Evolutionary conservation across 2,113 vertebrate genomes (phyloP), one percentile per base, ranked within the genome.

Genomic region (Formicarius rufipectus): DNA sequence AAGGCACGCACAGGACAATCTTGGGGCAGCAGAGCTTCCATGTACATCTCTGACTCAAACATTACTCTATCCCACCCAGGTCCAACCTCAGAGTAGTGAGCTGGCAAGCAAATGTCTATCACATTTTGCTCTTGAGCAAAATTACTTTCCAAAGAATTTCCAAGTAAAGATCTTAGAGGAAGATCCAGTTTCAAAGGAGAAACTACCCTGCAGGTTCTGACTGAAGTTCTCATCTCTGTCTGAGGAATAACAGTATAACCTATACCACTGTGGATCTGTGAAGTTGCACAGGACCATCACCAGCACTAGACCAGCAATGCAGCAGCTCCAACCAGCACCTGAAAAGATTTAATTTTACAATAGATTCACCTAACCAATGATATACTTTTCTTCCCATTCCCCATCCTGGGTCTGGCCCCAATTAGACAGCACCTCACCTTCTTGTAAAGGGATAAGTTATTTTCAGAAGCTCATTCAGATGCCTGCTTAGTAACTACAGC

Each of bases 401-500:
- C 23, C 82, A 14, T 16, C 59, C 40, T 62, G 42, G 45, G 60
- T 84, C 55, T 92, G 47, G 66, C 20, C 82, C 69, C 49, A 50
- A 22, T 23, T 16, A 39, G 8, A 47, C 55, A 28, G 22, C 35
- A 74, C 63, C 92, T 94, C 82, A 56, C 31, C 67, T 79, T 89
- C 89, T 62, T 21, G 67, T 82, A 93, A 93, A 93, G 84, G 56
- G 59, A 69, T 4, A n/a, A 69, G 81, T 49, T 93, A 79, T 76
- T 91, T 84, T 82, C 55, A 89, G 93, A 49, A 63, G 58, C 45
- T 67, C 82, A 83, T 55, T 85, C 72, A 80, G 72, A 69, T 88
- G 74, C 45, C 55, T 74, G 50, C 56, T 91, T 64, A 49, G 81
- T 83, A 69, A 87, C 84, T 69, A 55, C 2, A 2, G 75, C 75